Percentiles rank a stretch among this genome's conserved stretches.
These are phyloP conservation scores for Oxystoma pomonae DNA, from an alignment of 2,888 invertebrate genomes.

Conservation along the genomic window DNA sequence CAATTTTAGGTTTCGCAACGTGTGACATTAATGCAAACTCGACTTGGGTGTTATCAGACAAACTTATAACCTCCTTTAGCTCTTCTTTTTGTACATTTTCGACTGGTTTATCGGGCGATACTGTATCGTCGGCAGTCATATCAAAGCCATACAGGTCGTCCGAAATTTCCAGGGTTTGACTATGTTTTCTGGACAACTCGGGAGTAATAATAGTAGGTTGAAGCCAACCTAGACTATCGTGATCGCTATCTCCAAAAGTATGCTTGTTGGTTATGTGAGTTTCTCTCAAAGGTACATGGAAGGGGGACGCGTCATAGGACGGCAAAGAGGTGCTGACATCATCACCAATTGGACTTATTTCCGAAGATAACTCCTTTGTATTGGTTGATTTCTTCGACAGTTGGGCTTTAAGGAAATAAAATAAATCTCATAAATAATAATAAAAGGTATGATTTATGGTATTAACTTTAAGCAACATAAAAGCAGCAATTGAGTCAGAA, in stretches of 20 bases:
- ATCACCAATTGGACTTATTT: neutral
- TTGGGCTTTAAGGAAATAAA: too few species aligned
- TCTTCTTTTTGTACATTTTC: neutral
- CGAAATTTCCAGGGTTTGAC: neutral
- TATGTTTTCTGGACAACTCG: constrained; percentile 34
- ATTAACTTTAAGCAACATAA: too few species aligned
- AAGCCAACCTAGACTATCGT: constrained; percentile 33
- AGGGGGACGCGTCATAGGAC: neutral
- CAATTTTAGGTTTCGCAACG: neutral
- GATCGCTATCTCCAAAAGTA: constrained; percentile 17
- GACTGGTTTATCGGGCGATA: neutral
- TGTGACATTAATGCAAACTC: neutral
- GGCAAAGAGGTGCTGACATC: neutral
- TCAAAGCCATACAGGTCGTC: neutral
- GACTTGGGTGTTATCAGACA: neutral
- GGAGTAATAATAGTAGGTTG: constrained; percentile 40
- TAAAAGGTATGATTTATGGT: too few species aligned
- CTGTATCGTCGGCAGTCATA: neutral
- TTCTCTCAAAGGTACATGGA: constrained; percentile 40
- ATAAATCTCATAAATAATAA: too few species aligned
- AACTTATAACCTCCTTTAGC: neutral
- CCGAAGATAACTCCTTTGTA: neutral
- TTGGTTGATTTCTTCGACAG: neutral
- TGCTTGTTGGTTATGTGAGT: constrained; percentile 39
- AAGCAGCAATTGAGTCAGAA: too few species aligned